phyloP scores from a whole-genome alignment of 2,113 vertebrate species.

The Oreochromis niloticus region DNA sequence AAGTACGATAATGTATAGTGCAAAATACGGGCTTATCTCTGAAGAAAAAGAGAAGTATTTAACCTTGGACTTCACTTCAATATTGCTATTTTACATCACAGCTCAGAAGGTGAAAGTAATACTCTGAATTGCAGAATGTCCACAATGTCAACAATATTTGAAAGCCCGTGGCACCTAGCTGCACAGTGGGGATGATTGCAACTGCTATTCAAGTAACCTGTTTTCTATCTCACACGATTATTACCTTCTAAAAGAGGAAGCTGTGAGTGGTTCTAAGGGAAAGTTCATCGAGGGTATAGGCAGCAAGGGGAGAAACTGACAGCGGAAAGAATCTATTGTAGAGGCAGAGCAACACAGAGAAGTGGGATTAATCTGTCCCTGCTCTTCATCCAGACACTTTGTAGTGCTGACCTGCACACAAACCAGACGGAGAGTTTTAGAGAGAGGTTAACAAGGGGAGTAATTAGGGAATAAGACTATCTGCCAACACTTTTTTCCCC shows the following conservation, averaged over 20 bases:
- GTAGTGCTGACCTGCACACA: conserved; percentile 35
- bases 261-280: not conserved
- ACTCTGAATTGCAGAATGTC: not conserved
- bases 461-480: conserved; percentile 65
- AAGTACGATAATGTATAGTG: not conserved
- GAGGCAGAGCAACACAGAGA: conserved; percentile 4
- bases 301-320: conserved; percentile 18
- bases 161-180: not conserved
- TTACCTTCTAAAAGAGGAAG: not conserved
- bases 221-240: not conserved
- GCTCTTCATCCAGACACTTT: conserved; percentile 51
- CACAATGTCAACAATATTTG: not conserved
- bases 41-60: not conserved
- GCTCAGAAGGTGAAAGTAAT: not conserved
- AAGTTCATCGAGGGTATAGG: not conserved
- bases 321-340: conserved; percentile 30
- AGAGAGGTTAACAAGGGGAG: conserved; percentile 61
- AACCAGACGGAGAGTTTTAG: conserved; percentile 19
- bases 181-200: not conserved
- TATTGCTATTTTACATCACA: not conserved
- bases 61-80: not conserved
- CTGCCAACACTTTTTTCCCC: conserved; percentile 33
- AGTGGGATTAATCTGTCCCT: conserved; percentile 51
- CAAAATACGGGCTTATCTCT: not conserved
- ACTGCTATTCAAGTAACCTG: not conserved